Evolutionary conservation across 2,888 invertebrate species (phyloP).

Genomic region (Euclidia mi): DNA sequence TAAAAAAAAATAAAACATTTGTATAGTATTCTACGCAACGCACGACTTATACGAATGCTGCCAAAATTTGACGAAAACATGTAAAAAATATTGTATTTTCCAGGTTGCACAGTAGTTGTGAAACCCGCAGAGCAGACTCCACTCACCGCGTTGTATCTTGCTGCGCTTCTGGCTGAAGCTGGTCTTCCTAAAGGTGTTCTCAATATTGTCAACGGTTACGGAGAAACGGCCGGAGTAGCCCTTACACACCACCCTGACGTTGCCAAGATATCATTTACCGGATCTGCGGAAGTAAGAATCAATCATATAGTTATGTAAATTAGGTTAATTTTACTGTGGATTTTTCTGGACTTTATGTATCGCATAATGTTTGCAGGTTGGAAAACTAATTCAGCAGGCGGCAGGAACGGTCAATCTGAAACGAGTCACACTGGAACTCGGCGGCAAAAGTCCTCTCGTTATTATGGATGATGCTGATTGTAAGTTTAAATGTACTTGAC

Average conservation of each 20-base stretch:
- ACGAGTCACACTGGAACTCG: slow-evolving; percentile 94
- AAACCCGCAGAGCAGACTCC: slow-evolving; percentile 99
- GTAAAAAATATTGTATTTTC: not conserved
- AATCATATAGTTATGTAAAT: no score
- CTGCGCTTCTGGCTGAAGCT: slow-evolving; percentile 94
- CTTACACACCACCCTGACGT: slow-evolving; percentile 93
- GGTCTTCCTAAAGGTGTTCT: slow-evolving; percentile 97
- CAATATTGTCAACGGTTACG: slow-evolving; percentile 96
- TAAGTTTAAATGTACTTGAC: slow-evolving; percentile 79
- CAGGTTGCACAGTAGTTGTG: slow-evolving; percentile 94
- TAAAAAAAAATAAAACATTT: no score
- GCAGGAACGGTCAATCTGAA: slow-evolving; percentile 95
- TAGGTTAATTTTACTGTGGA: no score
- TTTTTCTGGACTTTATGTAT: not conserved
- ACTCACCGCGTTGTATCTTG: slow-evolving; percentile 96
- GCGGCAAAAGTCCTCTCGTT: slow-evolving; percentile 96
- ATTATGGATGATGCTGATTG: slow-evolving; percentile 94
- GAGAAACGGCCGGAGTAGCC: slow-evolving; percentile 93
- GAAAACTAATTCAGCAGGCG: slow-evolving; percentile 91
- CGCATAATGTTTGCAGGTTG: slow-evolving; percentile 72
- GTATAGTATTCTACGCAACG: no score
- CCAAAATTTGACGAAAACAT: no score
- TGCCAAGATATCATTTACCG: slow-evolving; percentile 95
- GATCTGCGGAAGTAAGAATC: slow-evolving; percentile 84
- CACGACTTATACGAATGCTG: no score